These are phyloP conservation scores for Sepiola atlantica DNA, from an alignment of 2,888 invertebrate genomes.

Conservation along the genomic window DNA sequence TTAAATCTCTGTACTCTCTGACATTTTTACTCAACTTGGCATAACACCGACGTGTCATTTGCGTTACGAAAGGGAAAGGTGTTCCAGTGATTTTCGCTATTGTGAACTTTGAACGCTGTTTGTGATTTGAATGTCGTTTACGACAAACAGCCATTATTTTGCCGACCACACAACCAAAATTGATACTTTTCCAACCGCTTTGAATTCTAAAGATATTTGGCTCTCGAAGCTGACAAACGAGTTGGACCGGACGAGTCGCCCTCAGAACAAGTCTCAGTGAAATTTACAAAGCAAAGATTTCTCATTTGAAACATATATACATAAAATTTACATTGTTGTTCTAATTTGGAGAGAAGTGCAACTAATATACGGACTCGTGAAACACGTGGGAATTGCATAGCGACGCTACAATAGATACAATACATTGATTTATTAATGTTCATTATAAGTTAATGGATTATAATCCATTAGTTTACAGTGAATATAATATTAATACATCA, in stretches of 20 bases:
- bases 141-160: not conserved
- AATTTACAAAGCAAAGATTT: not conserved
- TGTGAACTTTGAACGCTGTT: not conserved
- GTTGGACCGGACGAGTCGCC: not conserved
- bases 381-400: too few relatives aligned
- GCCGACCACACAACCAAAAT: not conserved
- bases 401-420: too few relatives aligned
- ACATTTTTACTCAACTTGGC: not conserved
- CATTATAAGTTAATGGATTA: too few relatives aligned
- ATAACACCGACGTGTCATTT: not conserved
- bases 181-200: not conserved
- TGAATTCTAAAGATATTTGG: not conserved
- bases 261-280: not conserved
- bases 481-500: too few relatives aligned
- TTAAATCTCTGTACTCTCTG: not conserved
- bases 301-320: not conserved
- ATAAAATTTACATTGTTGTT: not conserved
- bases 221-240: not conserved
- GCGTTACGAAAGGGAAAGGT: not conserved
- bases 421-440: too few relatives aligned
- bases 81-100: not conserved
- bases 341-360: too few relatives aligned
- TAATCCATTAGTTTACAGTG: too few relatives aligned
- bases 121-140: conserved; percentile 6
- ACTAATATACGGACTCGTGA: too few relatives aligned